phyloP scores from a whole-genome alignment of 1,140 invertebrate genomes.

The Paraescarpia echinospica region DNA sequence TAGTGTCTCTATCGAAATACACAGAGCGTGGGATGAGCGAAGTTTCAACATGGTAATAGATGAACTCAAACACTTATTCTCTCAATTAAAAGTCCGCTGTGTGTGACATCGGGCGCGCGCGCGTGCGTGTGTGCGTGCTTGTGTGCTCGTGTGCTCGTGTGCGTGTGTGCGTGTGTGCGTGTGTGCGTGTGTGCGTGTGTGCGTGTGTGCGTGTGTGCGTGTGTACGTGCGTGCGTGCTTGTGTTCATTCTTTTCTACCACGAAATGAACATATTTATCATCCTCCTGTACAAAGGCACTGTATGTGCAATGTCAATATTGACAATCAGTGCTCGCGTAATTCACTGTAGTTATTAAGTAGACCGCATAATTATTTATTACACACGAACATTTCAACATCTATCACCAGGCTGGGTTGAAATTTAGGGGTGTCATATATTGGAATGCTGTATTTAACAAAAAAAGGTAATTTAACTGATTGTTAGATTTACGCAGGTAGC shows the following conservation, averaged over 20 bases:
- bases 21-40: too few relatives aligned
- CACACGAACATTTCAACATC: neutral
- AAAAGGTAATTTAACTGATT: too few relatives aligned
- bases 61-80: too few relatives aligned
- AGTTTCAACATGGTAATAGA: neutral
- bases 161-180: neutral
- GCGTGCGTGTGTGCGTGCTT: neutral
- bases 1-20: too few relatives aligned
- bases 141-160: neutral
- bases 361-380: neutral
- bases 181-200: neutral
- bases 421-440: too few relatives aligned
- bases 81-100: too few relatives aligned
- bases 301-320: neutral
- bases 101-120: too few relatives aligned
- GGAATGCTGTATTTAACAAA: too few relatives aligned
- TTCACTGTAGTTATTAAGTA: neutral
- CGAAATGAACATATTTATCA: too few relatives aligned
- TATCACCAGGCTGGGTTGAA: neutral
- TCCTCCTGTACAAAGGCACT: too few relatives aligned
- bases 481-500: too few relatives aligned
- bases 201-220: slow-evolving; percentile 10
- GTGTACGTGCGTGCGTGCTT: neutral
- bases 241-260: neutral
- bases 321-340: neutral